These are phyloP conservation scores for Eupithecia dodoneata DNA, from an alignment of 2,888 invertebrate genomes.

Conservation along the genomic window DNA sequence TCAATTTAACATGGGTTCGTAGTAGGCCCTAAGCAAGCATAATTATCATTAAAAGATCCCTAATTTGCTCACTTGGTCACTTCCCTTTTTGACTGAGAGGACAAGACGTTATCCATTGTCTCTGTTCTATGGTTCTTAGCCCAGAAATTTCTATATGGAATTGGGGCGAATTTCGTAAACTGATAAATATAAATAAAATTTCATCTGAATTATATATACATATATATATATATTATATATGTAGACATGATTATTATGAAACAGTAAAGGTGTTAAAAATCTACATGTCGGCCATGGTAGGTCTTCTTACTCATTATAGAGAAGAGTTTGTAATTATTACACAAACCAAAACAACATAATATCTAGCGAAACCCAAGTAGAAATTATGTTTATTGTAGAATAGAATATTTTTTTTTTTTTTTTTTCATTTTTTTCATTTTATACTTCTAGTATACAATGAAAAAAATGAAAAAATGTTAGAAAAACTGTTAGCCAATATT, in stretches of 20 bases:
- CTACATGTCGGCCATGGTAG: background rate
- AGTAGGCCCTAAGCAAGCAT: slow-evolving; percentile 41
- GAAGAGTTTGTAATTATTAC: background rate
- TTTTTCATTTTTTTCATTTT: no score
- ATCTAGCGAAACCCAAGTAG: no score
- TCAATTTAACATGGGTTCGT: slow-evolving; percentile 36
- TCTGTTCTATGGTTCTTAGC: background rate
- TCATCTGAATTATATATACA: no score
- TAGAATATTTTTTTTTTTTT: no score
- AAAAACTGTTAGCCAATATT: no score
- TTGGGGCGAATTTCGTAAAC: background rate
- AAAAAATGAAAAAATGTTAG: no score
- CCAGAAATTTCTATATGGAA: background rate
- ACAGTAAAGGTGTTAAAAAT: background rate
- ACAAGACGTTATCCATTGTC: background rate
- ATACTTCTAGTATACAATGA: no score
- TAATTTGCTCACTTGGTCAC: slow-evolving; percentile 32
- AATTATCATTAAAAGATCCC: slow-evolving; percentile 42
- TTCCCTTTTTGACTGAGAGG: slow-evolving; percentile 7
- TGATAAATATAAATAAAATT: background rate
- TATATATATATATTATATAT: no score
- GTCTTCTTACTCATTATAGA: no score
- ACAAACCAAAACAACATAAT: background rate
- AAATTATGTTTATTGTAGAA: no score
- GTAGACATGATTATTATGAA: background rate